phyloP scores from a whole-genome alignment of 1,140 invertebrate genomes.

The Pseudomyrmex concolor region DNA sequence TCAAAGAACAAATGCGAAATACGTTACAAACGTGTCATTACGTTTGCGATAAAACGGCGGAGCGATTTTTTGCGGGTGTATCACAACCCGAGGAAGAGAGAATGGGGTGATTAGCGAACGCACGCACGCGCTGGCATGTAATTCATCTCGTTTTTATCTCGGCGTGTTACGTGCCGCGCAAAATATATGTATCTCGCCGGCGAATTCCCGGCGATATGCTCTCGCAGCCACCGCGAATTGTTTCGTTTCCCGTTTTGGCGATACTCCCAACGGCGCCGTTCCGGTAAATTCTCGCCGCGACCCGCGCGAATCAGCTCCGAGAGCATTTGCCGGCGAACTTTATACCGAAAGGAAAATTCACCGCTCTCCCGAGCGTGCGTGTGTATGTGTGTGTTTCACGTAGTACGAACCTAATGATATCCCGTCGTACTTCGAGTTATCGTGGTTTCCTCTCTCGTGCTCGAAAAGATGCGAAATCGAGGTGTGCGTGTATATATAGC shows the following conservation, averaged over 20 bases:
- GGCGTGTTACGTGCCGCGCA: background rate
- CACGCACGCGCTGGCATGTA: too few relatives aligned
- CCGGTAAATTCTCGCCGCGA: slow-evolving; percentile 28
- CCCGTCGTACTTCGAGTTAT: slow-evolving; percentile 1
- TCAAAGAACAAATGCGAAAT: background rate
- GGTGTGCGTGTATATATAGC: too few relatives aligned
- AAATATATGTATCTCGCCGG: slow-evolving; percentile 1
- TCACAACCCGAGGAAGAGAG: background rate
- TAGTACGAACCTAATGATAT: background rate
- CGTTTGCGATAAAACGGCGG: too few relatives aligned
- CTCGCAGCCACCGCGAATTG: slow-evolving; percentile 26
- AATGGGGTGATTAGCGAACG: slow-evolving; percentile 9
- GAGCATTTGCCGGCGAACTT: slow-evolving; percentile 9
- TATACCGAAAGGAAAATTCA: slow-evolving; percentile 31
- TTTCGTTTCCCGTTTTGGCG: slow-evolving; percentile 30
- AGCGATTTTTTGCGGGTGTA: background rate
- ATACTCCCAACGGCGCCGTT: slow-evolving; percentile 29
- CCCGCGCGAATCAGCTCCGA: slow-evolving; percentile 10
- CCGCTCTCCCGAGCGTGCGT: background rate
- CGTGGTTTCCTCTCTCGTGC: background rate
- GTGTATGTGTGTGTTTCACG: too few relatives aligned
- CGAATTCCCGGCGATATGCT: slow-evolving; percentile 22
- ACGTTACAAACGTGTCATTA: too few relatives aligned
- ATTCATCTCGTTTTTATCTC: slow-evolving; percentile 37
- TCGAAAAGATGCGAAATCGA: slow-evolving; percentile 16